These are phyloP conservation scores for Pantelozetes paolii DNA, from an alignment of 2,888 invertebrate species.

Conservation along the genomic window DNA sequence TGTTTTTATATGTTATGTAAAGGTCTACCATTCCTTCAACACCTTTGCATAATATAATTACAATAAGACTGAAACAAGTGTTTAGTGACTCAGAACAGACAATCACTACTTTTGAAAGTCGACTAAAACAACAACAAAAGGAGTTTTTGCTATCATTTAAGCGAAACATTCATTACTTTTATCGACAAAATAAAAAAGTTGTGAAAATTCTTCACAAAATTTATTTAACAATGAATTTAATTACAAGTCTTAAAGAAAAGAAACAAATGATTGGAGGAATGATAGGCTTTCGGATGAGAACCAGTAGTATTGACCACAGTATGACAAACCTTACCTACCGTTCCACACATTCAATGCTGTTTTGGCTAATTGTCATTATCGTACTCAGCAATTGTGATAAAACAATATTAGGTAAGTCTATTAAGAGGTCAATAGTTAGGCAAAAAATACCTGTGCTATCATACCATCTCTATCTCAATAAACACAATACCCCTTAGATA, in stretches of 20 bases:
- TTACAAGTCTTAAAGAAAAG: not conserved
- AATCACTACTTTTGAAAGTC: no score
- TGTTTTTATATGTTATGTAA: no score
- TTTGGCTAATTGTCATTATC: not conserved
- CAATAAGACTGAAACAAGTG: not conserved
- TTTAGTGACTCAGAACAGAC: not conserved
- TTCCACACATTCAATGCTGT: not conserved
- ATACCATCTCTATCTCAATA: no score
- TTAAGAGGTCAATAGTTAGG: not conserved
- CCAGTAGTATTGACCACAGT: not conserved
- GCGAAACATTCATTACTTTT: no score
- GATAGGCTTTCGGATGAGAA: not conserved
- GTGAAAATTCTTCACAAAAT: no score
- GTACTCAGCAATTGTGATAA: constrained; percentile 1
- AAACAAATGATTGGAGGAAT: not conserved
- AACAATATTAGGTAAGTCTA: constrained; percentile 25
- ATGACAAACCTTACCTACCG: not conserved
- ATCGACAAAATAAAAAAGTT: no score
- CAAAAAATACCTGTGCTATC: not conserved
- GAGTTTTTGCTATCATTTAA: no score
- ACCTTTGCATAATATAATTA: no score
- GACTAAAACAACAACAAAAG: no score
- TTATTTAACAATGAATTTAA: constrained; percentile 3
- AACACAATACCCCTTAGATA: no score
- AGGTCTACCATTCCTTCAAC: no score